A percentile compares a stretch with the other conserved stretches of the same genome.
Conservation (phyloP, 2,888 invertebrate species). For the Tachina fera region DNA sequence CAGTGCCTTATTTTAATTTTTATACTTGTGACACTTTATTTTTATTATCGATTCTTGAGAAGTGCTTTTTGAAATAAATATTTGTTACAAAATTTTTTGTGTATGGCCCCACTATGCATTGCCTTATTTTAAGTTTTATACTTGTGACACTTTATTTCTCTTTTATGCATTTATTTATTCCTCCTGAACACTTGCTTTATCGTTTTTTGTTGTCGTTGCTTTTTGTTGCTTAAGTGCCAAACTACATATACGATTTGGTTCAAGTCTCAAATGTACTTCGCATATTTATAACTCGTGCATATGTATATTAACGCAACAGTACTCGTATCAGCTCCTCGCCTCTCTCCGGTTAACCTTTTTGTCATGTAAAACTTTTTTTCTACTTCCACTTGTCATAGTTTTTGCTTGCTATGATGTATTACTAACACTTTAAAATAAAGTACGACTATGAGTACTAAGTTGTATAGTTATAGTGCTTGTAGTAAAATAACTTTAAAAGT, state of each 20-base stretch:
- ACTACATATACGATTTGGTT: constrained; percentile 44
- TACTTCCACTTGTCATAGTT: constrained; percentile 49
- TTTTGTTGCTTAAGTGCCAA: constrained; percentile 27
- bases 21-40: no score
- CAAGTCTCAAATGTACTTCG: constrained; percentile 22
- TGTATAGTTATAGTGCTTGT: constrained; percentile 23
- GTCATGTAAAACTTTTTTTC: constrained; percentile 36
- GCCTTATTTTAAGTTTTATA: constrained; percentile 25
- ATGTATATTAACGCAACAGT: constrained; percentile 27
- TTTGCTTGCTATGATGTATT: constrained; percentile 63
- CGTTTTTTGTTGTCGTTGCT: constrained; percentile 43
- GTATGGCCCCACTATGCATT: not conserved
- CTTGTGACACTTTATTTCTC: constrained; percentile 62
- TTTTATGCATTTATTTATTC: constrained; percentile 43
- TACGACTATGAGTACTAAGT: constrained; percentile 10
- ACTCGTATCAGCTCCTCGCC: not conserved
- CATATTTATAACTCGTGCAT: not conserved
- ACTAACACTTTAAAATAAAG: constrained; percentile 55
- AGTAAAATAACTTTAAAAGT: constrained; percentile 61
- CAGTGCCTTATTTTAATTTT: no score
- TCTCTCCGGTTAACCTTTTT: constrained; percentile 23
- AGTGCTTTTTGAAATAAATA: not conserved
- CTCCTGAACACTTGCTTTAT: constrained; percentile 48
- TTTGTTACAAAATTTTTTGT: not conserved
- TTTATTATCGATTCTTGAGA: no score